Conservation (phyloP, 2,113 vertebrate genomes). For the Lophius piscatorius region DNA sequence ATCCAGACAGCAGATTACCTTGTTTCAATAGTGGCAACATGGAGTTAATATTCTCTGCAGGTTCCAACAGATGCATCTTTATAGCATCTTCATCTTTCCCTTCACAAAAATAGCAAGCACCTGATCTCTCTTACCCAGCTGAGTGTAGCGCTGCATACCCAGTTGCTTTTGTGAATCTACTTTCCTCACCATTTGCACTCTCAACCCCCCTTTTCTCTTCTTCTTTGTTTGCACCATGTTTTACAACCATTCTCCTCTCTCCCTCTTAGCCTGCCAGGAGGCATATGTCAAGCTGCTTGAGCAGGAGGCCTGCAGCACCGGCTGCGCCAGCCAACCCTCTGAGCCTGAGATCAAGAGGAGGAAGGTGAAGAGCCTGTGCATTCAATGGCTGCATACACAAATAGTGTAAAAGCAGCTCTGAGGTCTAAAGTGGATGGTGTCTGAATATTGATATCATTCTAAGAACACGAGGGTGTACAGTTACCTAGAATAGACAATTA, state of each 20-base stretch:
- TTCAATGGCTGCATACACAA: constrained; percentile 1
- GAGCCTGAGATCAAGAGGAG: constrained; percentile 85
- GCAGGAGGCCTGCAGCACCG: constrained; percentile 88
- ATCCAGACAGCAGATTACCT: constrained; percentile 44
- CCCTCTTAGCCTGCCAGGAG: constrained; percentile 88
- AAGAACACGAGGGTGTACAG: not conserved
- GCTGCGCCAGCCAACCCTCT: constrained; percentile 88
- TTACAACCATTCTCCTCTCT: constrained; percentile 10
- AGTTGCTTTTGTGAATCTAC: constrained; percentile 1
- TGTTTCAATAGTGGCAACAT: constrained; percentile 11
- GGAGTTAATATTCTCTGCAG: constrained; percentile 7
- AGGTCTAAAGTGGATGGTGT: not conserved
- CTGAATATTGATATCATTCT: not conserved
- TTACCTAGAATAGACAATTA: not conserved
- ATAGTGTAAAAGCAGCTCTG: not conserved
- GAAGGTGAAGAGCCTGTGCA: constrained; percentile 79
- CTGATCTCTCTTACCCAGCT: not conserved
- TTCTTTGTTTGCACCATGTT: constrained; percentile 50
- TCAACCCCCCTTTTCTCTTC: not conserved
- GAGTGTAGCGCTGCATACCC: not conserved
- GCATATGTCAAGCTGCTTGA: constrained; percentile 88
- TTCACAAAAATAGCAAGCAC: constrained; percentile 27
- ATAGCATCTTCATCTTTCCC: constrained; percentile 16
- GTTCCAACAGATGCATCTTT: constrained; percentile 7
- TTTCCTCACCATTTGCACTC: constrained; percentile 1